Conservation (phyloP, 2,888 invertebrate species). For the Lycophotia porphyrea region DNA sequence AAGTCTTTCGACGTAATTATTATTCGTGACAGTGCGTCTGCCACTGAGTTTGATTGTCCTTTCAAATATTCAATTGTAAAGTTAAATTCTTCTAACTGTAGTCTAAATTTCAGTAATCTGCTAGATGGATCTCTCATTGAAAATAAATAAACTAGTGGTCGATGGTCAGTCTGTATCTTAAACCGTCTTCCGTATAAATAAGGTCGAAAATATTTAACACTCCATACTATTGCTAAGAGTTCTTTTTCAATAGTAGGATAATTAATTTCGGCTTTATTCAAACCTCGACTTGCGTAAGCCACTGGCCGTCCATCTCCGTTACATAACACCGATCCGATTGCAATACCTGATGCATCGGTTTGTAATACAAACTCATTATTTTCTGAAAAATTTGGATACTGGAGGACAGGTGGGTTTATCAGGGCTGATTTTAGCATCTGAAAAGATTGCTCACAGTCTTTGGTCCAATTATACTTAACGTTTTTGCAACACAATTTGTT, state of each 20-base stretch:
- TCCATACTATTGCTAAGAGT: slow-evolving; percentile 48
- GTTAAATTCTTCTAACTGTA: slow-evolving; percentile 4
- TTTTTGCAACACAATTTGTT: slow-evolving; percentile 20
- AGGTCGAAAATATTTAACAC: slow-evolving; percentile 49
- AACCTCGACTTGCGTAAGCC: slow-evolving; percentile 43
- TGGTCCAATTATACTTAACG: slow-evolving; percentile 1
- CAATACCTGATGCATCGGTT: slow-evolving; percentile 4
- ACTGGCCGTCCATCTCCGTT: slow-evolving; percentile 30
- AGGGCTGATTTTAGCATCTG: slow-evolving; percentile 1
- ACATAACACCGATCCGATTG: slow-evolving; percentile 15
- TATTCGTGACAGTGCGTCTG: slow-evolving; percentile 4
- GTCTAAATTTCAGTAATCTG: no score
- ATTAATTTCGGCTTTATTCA: slow-evolving; percentile 43
- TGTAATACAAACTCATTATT: slow-evolving; percentile 1
- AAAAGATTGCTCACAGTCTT: slow-evolving; percentile 21
- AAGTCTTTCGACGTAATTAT: not conserved
- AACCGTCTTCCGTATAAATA: slow-evolving; percentile 52
- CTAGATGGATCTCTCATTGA: slow-evolving; percentile 45
- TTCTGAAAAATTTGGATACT: slow-evolving; percentile 11
- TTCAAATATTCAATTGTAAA: not conserved
- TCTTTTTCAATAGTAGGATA: slow-evolving; percentile 53
- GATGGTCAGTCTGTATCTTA: slow-evolving; percentile 47
- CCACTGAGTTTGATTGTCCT: not conserved
- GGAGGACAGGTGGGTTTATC: not conserved
- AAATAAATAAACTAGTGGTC: slow-evolving; percentile 45